A percentile compares a stretch with the other conserved stretches of the same genome.
These are phyloP conservation scores for Pyxicephalus adspersus DNA, from an alignment of 2,113 vertebrate genomes.

Conservation along the genomic window DNA sequence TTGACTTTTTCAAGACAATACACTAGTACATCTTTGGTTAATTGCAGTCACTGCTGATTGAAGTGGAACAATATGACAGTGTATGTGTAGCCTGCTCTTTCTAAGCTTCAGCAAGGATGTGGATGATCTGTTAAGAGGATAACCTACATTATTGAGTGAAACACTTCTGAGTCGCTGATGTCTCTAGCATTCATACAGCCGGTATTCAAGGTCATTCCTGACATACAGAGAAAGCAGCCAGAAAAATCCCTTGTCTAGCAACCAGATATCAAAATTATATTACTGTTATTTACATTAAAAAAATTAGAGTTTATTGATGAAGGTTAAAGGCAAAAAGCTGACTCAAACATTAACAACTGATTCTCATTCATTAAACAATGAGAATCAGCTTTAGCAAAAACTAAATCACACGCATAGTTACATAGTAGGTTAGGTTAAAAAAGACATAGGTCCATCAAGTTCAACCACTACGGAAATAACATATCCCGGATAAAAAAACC, in stretches of 20 bases:
- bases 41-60: constrained; percentile 28
- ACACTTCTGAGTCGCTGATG: neutral
- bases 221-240: neutral
- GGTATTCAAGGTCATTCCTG: constrained; percentile 32
- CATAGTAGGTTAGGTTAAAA: too few species aligned
- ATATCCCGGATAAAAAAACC: too few species aligned
- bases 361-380: too few species aligned
- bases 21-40: constrained; percentile 7
- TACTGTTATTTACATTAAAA: too few species aligned
- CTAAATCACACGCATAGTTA: too few species aligned
- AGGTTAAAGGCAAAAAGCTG: too few species aligned
- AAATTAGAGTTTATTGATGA: too few species aligned
- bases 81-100: neutral
- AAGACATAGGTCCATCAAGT: too few species aligned
- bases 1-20: constrained; percentile 9
- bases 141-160: constrained; percentile 39
- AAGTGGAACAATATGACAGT: constrained; percentile 11
- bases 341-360: too few species aligned
- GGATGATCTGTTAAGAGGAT: constrained; percentile 54
- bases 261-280: too few species aligned
- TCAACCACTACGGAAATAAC: too few species aligned
- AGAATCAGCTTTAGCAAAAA: too few species aligned
- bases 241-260: neutral
- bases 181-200: neutral
- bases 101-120: constrained; percentile 41